Evolutionary conservation across 2,797 vertebrate species (phyloP).

Genomic region (Macropus fuliginosus): DNA sequence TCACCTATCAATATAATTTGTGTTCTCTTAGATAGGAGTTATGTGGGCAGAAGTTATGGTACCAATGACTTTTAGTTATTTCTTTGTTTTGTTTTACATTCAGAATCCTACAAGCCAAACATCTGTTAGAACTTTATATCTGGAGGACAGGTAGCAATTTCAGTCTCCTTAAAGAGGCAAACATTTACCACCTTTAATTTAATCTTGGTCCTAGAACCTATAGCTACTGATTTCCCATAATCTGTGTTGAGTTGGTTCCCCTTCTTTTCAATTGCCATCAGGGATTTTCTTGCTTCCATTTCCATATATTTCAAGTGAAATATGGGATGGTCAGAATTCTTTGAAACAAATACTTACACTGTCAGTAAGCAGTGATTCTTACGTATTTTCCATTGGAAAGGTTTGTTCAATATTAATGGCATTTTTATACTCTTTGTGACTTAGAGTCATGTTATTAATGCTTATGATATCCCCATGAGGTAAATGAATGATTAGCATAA

Average conservation of each 20-base stretch:
- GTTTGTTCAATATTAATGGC: background rate
- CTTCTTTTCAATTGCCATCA: background rate
- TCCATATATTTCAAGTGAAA: slow-evolving; percentile 19
- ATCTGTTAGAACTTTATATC: background rate
- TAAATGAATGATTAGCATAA: background rate
- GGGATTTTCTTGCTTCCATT: background rate
- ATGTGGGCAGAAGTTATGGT: background rate
- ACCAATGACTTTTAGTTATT: slow-evolving; percentile 30
- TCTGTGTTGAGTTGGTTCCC: slow-evolving; percentile 11
- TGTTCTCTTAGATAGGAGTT: slow-evolving; percentile 25
- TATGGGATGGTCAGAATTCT: background rate
- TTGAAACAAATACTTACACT: slow-evolving; percentile 15
- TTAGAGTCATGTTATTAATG: background rate
- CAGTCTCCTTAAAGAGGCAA: slow-evolving; percentile 38
- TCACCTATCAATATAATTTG: slow-evolving; percentile 44
- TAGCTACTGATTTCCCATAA: slow-evolving; percentile 7
- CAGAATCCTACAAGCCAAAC: background rate
- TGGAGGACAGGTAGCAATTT: slow-evolving; percentile 2
- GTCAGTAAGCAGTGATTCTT: background rate
- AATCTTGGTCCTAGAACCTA: background rate
- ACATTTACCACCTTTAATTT: slow-evolving; percentile 34
- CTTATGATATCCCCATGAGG: background rate
- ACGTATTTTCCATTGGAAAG: slow-evolving; percentile 27
- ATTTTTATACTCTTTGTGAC: background rate
- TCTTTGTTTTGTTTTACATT: slow-evolving; percentile 46